These are phyloP conservation scores for Standfussiana lucernea DNA, from an alignment of 2,888 invertebrate genomes.

Conservation along the genomic window DNA sequence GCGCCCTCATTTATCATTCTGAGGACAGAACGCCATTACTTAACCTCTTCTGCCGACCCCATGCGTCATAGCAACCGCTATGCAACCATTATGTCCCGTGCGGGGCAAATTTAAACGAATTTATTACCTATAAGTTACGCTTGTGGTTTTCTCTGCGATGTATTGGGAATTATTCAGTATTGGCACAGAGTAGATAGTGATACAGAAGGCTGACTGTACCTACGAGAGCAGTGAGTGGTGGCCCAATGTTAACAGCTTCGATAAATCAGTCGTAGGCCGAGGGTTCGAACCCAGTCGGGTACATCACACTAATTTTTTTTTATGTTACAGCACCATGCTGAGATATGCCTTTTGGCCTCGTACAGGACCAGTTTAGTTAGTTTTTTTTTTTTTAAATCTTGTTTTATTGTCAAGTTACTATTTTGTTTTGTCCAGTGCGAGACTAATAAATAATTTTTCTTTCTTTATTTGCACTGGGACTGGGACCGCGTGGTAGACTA, in stretches of 20 bases:
- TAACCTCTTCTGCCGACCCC: slow-evolving; percentile 44
- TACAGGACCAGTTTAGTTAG: too few relatives aligned
- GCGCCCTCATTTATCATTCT: slow-evolving; percentile 46
- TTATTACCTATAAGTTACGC: slow-evolving; percentile 45
- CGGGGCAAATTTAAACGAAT: slow-evolving; percentile 47
- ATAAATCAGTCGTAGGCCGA: not conserved
- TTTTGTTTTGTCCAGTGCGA: too few relatives aligned
- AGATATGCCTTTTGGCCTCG: too few relatives aligned
- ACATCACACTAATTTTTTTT: too few relatives aligned
- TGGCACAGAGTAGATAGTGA: not conserved
- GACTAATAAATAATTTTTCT: too few relatives aligned
- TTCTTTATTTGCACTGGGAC: too few relatives aligned
- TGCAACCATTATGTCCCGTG: slow-evolving; percentile 34
- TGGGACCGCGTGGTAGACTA: too few relatives aligned
- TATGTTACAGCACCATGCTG: too few relatives aligned
- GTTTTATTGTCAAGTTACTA: too few relatives aligned
- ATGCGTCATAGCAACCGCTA: slow-evolving; percentile 54
- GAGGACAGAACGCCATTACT: slow-evolving; percentile 41
- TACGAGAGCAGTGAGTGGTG: not conserved
- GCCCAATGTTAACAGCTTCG: not conserved
- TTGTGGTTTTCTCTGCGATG: slow-evolving; percentile 21
- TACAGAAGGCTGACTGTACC: not conserved
- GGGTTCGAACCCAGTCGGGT: not conserved
- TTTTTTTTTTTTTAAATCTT: too few relatives aligned
- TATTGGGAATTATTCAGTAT: slow-evolving; percentile 16